Evolutionary conservation across 2,888 invertebrate species (phyloP), one percentile per base, ranked within the genome.

Genomic region (Eupithecia vulgata): DNA sequence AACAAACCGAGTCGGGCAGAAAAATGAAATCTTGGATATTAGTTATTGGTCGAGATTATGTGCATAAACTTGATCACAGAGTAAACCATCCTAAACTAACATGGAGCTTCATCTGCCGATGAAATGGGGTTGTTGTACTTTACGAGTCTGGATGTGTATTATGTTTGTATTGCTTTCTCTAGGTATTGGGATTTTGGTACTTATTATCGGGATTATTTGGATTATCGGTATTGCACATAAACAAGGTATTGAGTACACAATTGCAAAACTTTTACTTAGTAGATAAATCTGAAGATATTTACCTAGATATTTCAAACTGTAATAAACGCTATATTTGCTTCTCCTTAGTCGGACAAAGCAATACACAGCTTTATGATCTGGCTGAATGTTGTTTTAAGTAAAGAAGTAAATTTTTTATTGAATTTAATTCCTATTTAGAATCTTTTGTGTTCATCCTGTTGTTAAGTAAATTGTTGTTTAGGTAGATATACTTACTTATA

Each of bases 21-120:
- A 71, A 78, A 71, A 78, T 76, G 52, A 75, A 73, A 72, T 71
- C 71, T 64, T 72, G 35, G 70, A 57, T 76, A 79, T 78, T 75
- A 65, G 37, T 61, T 65, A 76, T 76, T 76, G 70, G 78, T 72
- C 59, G 67, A 72, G 77, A 80, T 80, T 77, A 78, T 78, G 77
- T 74, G 65, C 71, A 73, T 73, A 80, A 79, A 75, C 73, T 66
- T 75, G 81, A 81, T 83, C 80, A 80, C 75, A 73, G 79, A 78
- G 80, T 76, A 78, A 81, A 79, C 81, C 78, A 76, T 78, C 84
- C 83, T 85, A 83, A 83, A 81, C 76, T 75, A 84, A 85, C 83
- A 84, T 42, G 52, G 69, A 70, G 71, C 80, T 78, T 75, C 77
- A 76, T 71, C 70, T 78, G 73, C 76, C 77, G 76, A 68, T 64